phyloP scores from a whole-genome alignment of 2,113 vertebrate species.

The Clarias gariepinus region DNA sequence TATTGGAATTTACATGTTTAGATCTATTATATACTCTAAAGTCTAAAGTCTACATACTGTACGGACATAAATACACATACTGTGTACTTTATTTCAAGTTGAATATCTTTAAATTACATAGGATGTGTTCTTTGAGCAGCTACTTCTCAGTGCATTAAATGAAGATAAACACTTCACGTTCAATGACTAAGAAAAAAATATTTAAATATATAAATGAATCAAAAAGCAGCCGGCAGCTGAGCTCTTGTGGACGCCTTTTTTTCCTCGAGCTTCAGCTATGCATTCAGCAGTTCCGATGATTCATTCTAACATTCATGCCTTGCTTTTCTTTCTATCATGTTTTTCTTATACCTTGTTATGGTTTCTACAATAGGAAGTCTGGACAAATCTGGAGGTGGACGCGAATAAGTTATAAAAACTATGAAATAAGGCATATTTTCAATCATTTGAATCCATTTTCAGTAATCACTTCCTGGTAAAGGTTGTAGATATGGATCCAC shows the following conservation, averaged over 20 bases:
- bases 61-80: neutral
- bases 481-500: neutral
- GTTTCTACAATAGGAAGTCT: neutral
- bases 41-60: neutral
- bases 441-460: neutral
- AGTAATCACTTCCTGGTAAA: neutral
- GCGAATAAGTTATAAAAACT: neutral
- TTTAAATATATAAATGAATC: neutral
- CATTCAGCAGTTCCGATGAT: neutral
- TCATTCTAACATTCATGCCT: neutral
- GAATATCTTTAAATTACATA: neutral
- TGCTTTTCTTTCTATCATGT: neutral
- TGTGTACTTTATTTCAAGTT: neutral
- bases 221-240: conserved; percentile 10
- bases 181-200: neutral
- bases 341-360: neutral
- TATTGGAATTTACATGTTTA: neutral
- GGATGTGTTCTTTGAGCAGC: neutral
- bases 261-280: neutral
- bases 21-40: neutral
- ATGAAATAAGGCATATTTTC: neutral
- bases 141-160: neutral
- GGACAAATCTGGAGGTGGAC: neutral
- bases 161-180: conserved; percentile 2
- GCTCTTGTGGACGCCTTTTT: neutral